Evolutionary conservation across 2,888 invertebrate genomes (phyloP), one percentile per base, ranked within the genome.

Genomic region (Pristionchus entomophagus): DNA sequence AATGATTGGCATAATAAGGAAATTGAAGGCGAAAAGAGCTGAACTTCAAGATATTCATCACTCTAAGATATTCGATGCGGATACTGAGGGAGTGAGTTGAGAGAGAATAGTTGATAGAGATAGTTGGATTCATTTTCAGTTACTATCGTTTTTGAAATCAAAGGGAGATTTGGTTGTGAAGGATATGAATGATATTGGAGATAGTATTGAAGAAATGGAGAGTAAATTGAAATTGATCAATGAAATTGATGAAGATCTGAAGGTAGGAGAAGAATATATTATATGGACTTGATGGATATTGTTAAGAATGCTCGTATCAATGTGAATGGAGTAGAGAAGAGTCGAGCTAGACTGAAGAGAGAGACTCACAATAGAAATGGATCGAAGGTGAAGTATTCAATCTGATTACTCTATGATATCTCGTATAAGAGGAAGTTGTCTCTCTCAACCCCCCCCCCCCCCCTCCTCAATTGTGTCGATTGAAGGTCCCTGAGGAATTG

Each of bases 1-100:
- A 17, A 56, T 65, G 14, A 65, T 8, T 19, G 10, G 35, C 35
- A 1, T 65, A 29, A 14, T 32, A 19, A n/a, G n/a, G n/a, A n/a
- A 14, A 32, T 35, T 35, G 26, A 22, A 97, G 93, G 96, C 96
- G 92, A 97, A 98, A 94, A 97, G 97, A 94, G 95, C 96, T 92
- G 97, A 97, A 94, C 95, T 99, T 88, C 98, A 98, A 94, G 98
- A 98, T 94, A 97, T 98, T 94, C 97, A 98, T 94, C 98, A 99
- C 94, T 95, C 98, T 91, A 95, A 98, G 82, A 95, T 98, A 78
- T 98, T 98, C 94, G 98, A 99, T 94, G 97, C 97, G 94, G 99
- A 99, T 94, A 98, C 98, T 91, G 97, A 98, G 26, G 84, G 84
- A 51, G 84, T 84, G 32, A 69, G 69, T 84, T 49, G 41, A 59